Percentiles rank a stretch among this genome's conserved stretches.
Evolutionary conservation across 2,797 vertebrate genomes (phyloP).

Genomic region (Somateria mollissima): DNA sequence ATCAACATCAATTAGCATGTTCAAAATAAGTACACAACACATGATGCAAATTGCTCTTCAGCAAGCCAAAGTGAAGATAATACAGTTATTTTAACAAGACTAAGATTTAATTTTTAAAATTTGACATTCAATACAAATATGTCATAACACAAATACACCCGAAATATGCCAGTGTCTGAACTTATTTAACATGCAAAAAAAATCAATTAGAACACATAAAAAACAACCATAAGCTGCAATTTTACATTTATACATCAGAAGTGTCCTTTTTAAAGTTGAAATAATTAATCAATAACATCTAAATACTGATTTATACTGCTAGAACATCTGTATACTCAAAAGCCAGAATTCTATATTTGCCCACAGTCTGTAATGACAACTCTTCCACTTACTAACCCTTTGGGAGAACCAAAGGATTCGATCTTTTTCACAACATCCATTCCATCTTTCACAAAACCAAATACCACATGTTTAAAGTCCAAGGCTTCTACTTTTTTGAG

Average conservation of each 20-base stretch:
- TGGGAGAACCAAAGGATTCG: conserved; percentile 87
- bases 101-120: conserved; percentile 76
- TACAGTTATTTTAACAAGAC: conserved; percentile 78
- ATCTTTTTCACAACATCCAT: conserved; percentile 91
- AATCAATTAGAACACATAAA: conserved; percentile 77
- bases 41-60: neutral
- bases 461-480: conserved; percentile 95
- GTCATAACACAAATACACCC: conserved; percentile 82
- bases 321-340: conserved; percentile 66
- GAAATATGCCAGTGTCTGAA: conserved; percentile 81
- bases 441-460: conserved; percentile 90
- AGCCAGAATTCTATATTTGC: conserved; percentile 82
- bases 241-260: conserved; percentile 91
- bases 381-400: conserved; percentile 83
- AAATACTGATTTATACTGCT: conserved; percentile 69
- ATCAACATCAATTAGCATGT: neutral
- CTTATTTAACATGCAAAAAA: conserved; percentile 84
- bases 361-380: conserved; percentile 89
- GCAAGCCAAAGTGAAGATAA: conserved; percentile 49
- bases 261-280: conserved; percentile 77
- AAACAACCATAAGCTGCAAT: conserved; percentile 80
- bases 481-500: conserved; percentile 92
- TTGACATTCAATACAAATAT: conserved; percentile 79
- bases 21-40: neutral
- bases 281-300: conserved; percentile 77